Conservation (phyloP, 1,140 invertebrate genomes). For the Bombus polaris region DNA sequence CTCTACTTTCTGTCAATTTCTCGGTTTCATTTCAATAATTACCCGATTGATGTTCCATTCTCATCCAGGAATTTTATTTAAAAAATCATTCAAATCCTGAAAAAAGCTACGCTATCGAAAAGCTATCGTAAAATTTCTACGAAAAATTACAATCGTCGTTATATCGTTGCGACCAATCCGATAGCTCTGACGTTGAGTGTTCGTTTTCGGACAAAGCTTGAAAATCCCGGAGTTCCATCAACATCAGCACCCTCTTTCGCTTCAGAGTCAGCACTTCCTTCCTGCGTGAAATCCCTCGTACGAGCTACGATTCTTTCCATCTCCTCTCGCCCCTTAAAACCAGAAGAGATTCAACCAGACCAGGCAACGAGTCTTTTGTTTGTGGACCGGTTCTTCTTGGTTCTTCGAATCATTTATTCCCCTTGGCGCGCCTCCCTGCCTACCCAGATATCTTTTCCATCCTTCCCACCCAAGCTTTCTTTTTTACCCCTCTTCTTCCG, state of each 20-base stretch:
- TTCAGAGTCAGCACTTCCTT: slow-evolving; percentile 59
- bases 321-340: slow-evolving; percentile 37
- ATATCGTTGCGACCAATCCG: no score
- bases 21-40: no score
- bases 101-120: no score
- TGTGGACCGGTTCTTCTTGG: slow-evolving; percentile 73
- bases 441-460: slow-evolving; percentile 12
- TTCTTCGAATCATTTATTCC: slow-evolving; percentile 79
- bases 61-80: no score
- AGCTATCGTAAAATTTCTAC: no score
- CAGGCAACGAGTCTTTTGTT: slow-evolving; percentile 74
- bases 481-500: slow-evolving; percentile 48
- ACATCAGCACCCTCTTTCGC: slow-evolving; percentile 32
- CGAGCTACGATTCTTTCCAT: slow-evolving; percentile 31
- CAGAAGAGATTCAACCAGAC: slow-evolving; percentile 40
- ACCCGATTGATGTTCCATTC: no score
- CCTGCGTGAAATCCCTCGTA: slow-evolving; percentile 35
- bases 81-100: no score
- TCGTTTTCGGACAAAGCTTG: slow-evolving; percentile 59
- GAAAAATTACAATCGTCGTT: no score
- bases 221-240: slow-evolving; percentile 43
- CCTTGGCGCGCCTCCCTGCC: slow-evolving; percentile 29
- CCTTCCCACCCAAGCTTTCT: slow-evolving; percentile 24
- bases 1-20: no score
- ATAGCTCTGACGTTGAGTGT: not conserved